Evolutionary conservation across 2,113 vertebrate genomes (phyloP).

Genomic region (Neogobius melanostomus): DNA sequence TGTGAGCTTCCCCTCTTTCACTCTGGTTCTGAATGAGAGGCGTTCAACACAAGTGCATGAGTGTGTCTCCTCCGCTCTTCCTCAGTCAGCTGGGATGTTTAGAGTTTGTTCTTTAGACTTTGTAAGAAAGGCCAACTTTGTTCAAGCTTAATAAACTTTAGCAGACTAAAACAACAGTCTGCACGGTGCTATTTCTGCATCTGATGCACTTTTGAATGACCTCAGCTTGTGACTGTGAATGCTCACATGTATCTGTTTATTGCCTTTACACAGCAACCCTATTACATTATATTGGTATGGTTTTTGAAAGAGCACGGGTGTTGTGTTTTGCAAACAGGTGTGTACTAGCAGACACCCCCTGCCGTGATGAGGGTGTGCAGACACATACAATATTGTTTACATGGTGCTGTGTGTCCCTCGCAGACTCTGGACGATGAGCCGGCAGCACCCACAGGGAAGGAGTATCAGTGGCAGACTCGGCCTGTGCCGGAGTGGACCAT

Average conservation of each 20-base stretch:
- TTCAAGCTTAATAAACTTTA: slow-evolving; percentile 37
- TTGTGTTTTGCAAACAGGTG: slow-evolving; percentile 1
- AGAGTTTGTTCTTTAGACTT: slow-evolving; percentile 22
- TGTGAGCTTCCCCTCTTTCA: slow-evolving; percentile 49
- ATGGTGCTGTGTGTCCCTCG: slow-evolving; percentile 29
- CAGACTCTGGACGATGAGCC: slow-evolving; percentile 85
- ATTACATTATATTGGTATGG: neutral
- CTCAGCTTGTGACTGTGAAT: slow-evolving; percentile 16
- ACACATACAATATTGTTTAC: too few relatives aligned
- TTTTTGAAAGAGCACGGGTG: neutral
- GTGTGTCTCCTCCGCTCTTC: slow-evolving; percentile 21
- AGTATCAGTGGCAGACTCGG: slow-evolving; percentile 88
- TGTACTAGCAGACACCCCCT: neutral
- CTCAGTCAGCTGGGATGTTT: slow-evolving; percentile 42
- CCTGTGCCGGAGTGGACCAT: slow-evolving; percentile 86
- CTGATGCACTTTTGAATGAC: neutral
- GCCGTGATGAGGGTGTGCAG: too few relatives aligned
- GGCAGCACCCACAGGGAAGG: slow-evolving; percentile 75
- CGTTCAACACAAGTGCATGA: slow-evolving; percentile 57
- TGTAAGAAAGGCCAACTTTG: slow-evolving; percentile 25
- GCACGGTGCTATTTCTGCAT: slow-evolving; percentile 33
- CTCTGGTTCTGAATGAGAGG: slow-evolving; percentile 49
- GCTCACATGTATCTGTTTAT: slow-evolving; percentile 29
- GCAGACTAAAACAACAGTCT: slow-evolving; percentile 20
- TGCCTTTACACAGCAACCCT: slow-evolving; percentile 4